Base-by-base conservation (phyloP, 1,140 invertebrate genomes). In the Chrysoperla carnea region DNA sequence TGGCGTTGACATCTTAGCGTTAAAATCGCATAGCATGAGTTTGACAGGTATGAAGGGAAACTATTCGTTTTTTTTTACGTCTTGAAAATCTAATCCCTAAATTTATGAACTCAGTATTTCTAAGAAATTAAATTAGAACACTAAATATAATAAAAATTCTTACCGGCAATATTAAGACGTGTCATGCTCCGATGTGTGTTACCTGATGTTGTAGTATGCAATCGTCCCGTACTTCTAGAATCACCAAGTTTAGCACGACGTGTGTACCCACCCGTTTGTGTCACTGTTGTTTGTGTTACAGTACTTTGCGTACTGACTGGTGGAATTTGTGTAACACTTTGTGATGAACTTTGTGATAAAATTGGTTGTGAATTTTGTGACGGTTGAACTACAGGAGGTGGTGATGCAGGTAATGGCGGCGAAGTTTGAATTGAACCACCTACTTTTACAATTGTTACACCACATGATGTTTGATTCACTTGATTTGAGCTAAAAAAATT, bases 391-490 rank as follows among this genome's bases (percentile, higher is more conserved):
- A 41, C 27, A 31, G 38, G 39, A 8, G 45, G 37, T 6, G 43
- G 37, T 37, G 42, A 15, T 8, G 37, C 14, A 8, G 40, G 12
- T 28, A 37, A 37, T 1, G 38, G 38, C 7, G 51, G 35, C 7
- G 39, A 31, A 27, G 46, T 39, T 14, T 50, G 43, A 7, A 46
- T 45, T 15, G 50, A 47, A 8, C 76, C 76, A 12, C 77, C 76
- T 8, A 84, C 66, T 59, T 78, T 80, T 6, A 83, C 80, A 31
- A 83, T 82, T 6, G 81, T 83, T 1, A 83, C 75, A 14, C 78
- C 78, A 35, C 73, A 72, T 6, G 73, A 72, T 6, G 70, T 45
- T 40, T 55, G 51, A 46, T 52, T 51, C 37, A 58, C 46, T 46
- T 57, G 55, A 52, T 53, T 58, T 48, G 53, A 51, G 51, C 52